Evolutionary conservation across 2,888 invertebrate genomes (phyloP).

Genomic region (Penaeus monodon): DNA sequence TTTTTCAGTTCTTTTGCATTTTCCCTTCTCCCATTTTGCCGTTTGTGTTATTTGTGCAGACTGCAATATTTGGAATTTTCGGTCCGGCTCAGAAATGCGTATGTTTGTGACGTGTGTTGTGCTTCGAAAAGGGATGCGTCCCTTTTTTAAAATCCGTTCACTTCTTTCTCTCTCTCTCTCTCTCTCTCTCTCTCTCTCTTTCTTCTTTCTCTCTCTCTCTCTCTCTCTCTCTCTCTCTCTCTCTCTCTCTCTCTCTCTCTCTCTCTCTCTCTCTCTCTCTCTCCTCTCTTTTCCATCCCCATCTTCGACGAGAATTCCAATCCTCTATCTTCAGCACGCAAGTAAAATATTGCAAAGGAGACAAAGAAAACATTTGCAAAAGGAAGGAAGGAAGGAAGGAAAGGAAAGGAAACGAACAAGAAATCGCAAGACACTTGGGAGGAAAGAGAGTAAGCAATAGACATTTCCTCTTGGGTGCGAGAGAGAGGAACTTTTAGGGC

Average conservation of each 20-base stretch:
- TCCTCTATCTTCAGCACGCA: neutral
- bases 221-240: neutral
- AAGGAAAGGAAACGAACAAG: neutral
- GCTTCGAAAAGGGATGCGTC: too few relatives aligned
- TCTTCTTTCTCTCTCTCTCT: neutral
- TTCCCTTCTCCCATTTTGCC: too few relatives aligned
- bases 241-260: neutral
- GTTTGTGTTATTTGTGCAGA: too few relatives aligned
- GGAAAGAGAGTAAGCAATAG: slow-evolving; percentile 6
- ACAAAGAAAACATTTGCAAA: neutral
- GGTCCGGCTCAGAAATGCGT: too few relatives aligned
- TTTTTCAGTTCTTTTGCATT: too few relatives aligned
- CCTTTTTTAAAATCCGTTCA: neutral
- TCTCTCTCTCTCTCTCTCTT: neutral
- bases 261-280: neutral
- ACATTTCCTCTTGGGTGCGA: neutral
- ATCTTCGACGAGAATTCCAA: neutral
- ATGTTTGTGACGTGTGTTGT: too few relatives aligned
- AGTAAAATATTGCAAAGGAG: neutral
- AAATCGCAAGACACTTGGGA: neutral
- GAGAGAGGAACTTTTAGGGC: slow-evolving; percentile 1
- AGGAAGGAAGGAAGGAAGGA: neutral
- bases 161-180: neutral
- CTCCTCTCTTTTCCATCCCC: neutral
- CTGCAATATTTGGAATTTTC: too few relatives aligned